Conservation (phyloP, 2,888 invertebrate genomes). For the Marronus borbonicus region DNA sequence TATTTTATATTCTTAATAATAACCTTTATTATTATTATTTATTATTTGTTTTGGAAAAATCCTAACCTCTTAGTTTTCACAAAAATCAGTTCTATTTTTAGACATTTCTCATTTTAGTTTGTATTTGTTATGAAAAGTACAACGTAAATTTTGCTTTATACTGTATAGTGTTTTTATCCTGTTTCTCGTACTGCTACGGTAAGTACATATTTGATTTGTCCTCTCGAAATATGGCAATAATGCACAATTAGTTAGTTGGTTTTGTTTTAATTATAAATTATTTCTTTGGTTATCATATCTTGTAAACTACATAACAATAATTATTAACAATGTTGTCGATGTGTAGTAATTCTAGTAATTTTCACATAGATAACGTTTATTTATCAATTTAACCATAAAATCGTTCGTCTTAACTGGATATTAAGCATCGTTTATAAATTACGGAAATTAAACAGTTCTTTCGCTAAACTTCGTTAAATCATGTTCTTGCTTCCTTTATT, state of each 20-base stretch:
- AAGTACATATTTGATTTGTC: conserved; percentile 24
- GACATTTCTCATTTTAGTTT: conserved; percentile 31
- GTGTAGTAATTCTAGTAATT: conserved; percentile 36
- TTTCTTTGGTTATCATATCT: conserved; percentile 37
- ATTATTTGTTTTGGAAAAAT: conserved; percentile 40
- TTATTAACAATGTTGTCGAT: conserved; percentile 44
- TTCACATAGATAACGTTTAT: too few relatives aligned
- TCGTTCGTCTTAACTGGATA: too few relatives aligned
- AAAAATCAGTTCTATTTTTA: conserved; percentile 47
- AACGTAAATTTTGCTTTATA: conserved; percentile 39
- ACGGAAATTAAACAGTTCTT: too few relatives aligned
- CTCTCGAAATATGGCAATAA: conserved; percentile 2
- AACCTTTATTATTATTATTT: conserved; percentile 36
- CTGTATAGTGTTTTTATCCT: neutral
- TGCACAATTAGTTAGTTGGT: neutral
- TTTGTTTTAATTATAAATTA: conserved; percentile 37
- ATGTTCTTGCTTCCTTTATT: too few relatives aligned
- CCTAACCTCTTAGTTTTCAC: conserved; percentile 43
- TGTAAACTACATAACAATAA: conserved; percentile 53
- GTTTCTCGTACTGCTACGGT: conserved; percentile 1
- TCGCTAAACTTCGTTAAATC: too few relatives aligned
- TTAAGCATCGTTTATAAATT: too few relatives aligned
- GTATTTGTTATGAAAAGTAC: conserved; percentile 21
- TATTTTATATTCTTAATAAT: conserved; percentile 33
- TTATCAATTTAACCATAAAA: too few relatives aligned